These are phyloP conservation scores for Cyclura pinguis DNA, from an alignment of 2,797 vertebrate species.

Conservation along the genomic window DNA sequence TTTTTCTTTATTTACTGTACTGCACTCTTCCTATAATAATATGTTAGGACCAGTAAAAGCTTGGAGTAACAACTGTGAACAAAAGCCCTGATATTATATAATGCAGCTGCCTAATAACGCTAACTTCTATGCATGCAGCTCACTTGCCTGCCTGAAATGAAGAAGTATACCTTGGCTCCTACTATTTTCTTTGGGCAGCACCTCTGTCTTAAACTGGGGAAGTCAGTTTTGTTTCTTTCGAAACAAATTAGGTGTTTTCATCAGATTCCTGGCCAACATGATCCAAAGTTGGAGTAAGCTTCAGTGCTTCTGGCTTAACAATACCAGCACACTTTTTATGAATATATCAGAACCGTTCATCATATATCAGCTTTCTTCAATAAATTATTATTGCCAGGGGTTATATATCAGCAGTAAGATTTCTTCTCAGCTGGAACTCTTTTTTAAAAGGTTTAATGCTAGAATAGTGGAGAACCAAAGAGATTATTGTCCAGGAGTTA, in stretches of 20 bases:
- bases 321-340: background rate
- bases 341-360: slow-evolving; percentile 26
- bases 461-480: background rate
- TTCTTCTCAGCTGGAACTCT: slow-evolving; percentile 18
- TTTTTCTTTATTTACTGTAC: slow-evolving; percentile 14
- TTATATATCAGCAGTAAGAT: slow-evolving; percentile 40
- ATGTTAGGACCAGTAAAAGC: background rate
- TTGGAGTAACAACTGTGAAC: rapidly evolving
- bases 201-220: background rate
- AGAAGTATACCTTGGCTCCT: background rate
- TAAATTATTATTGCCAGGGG: background rate
- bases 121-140: rapidly evolving
- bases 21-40: rapidly evolving
- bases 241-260: slow-evolving; percentile 30
- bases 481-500: slow-evolving; percentile 13
- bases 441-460: slow-evolving; percentile 26
- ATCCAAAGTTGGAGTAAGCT: background rate
- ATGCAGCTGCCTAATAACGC: background rate
- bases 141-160: rapidly evolving
- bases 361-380: slow-evolving; percentile 3
- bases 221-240: background rate
- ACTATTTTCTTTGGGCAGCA: background rate
- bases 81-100: rapidly evolving
- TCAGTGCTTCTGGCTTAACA: slow-evolving; percentile 29
- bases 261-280: slow-evolving; percentile 23